Evolutionary conservation across 2,888 invertebrate genomes (phyloP), one percentile per base, ranked within the genome.

Genomic region (Archips crataeganus): DNA sequence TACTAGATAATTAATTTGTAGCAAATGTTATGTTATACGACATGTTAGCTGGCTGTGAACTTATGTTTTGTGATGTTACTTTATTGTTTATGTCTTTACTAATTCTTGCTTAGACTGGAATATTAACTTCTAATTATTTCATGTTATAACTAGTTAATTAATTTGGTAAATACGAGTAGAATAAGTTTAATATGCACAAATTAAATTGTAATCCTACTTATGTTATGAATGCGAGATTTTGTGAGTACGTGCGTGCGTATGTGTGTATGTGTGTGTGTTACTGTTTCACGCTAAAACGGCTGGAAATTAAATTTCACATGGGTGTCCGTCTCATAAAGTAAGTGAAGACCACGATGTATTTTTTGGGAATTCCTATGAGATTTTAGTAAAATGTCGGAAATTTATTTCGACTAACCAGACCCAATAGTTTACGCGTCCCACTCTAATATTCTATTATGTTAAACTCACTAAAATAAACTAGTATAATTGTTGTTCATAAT

Each of bases 31-130:
- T n/a, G 49, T 15, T 49, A 49, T 49, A 49, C n/a, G 49, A 49
- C n/a, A 49, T n/a, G 49, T 49, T 49, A 49, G 49, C n/a, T 39
- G 61, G 61, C 61, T 61, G 61, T 61, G 61, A 61, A 11, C 3
- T 39, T 61, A 39, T 39, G 15, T 8, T n/a, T n/a, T 36, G 13
- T 11, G 36, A 13, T 60, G 34, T 60, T 32, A 45, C 13, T 11
- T 13, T 45, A 8, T 45, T 4, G 9, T 49, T 13, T 13, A 13
- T n/a, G n/a, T 49, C 4, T 49, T 49, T n/a, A 49, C 2, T 49
- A 45, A 45, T 45, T 45, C 10, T 45, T 9, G 1, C 9, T 45
- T 45, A 9, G 3, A 45, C 2, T 45, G 45, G 10, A 45, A 45
- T 45, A 10, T 45, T 39, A 39, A 39, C 39, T 39, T 39, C 5